Percentiles rank a stretch among this genome's conserved stretches.
Conservation (phyloP, 2,888 invertebrate genomes). For the Lasioglossum calceatum region DNA sequence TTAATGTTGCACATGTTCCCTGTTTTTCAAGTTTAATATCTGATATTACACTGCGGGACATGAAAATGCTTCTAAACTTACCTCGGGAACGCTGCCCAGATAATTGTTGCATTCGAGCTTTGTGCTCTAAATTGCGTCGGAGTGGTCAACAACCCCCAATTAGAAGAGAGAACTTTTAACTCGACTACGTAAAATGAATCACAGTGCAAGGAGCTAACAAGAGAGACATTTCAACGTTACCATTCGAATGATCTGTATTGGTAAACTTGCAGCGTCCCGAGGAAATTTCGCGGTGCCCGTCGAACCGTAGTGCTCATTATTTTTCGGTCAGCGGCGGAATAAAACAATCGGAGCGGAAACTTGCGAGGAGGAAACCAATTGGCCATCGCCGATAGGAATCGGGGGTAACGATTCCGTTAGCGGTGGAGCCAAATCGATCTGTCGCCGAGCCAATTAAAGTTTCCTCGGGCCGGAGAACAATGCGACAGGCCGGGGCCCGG, state of each 20-base stretch:
- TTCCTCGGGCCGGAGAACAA: slow-evolving; percentile 46
- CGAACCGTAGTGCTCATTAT: slow-evolving; percentile 14
- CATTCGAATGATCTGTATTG: not conserved
- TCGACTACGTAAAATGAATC: not conserved
- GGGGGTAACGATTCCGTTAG: slow-evolving; percentile 58
- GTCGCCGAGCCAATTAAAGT: slow-evolving; percentile 64
- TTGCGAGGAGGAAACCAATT: slow-evolving; percentile 23
- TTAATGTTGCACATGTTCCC: not conserved
- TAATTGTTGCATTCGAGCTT: not conserved
- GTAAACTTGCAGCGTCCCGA: not conserved
- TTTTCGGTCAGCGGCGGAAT: not conserved
- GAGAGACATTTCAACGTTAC: not conserved
- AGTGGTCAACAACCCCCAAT: too few relatives aligned
- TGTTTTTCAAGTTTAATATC: not conserved
- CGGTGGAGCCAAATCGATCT: slow-evolving; percentile 45
- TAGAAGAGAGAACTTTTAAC: too few relatives aligned
- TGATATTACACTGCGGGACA: not conserved
- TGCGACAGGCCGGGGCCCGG: slow-evolving; percentile 42
- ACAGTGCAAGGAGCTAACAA: not conserved
- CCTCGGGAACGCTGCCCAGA: not conserved
- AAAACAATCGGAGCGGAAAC: slow-evolving; percentile 13
- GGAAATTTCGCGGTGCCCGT: not conserved
- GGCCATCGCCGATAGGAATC: slow-evolving; percentile 44
- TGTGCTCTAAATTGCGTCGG: too few relatives aligned
- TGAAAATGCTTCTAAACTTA: not conserved